Conservation (phyloP, 2,888 invertebrate genomes). For the Yponomeuta plumbellus region DNA sequence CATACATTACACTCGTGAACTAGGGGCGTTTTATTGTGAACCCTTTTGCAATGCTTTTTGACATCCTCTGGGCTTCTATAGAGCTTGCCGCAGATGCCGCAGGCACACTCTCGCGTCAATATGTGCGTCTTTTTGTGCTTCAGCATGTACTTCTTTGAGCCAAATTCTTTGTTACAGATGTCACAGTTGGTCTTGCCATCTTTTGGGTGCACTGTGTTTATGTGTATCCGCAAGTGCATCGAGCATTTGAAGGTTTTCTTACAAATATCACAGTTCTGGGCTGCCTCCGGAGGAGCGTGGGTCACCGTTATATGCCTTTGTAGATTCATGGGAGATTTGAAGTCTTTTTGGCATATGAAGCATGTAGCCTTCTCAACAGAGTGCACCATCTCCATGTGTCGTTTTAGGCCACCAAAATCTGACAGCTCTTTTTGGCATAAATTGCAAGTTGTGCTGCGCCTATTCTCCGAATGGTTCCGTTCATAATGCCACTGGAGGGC, state of each 20-base stretch:
- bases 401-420: constrained; percentile 29
- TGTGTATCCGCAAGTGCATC: constrained; percentile 37
- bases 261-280: constrained; percentile 33
- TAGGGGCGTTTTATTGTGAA: constrained; percentile 27
- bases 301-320: constrained; percentile 38
- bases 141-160: constrained; percentile 34
- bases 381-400: constrained; percentile 36
- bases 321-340: constrained; percentile 32
- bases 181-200: constrained; percentile 33
- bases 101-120: constrained; percentile 26
- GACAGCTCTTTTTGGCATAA: constrained; percentile 32
- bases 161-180: constrained; percentile 35
- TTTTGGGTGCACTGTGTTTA: constrained; percentile 34
- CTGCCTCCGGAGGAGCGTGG: constrained; percentile 39
- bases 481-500: constrained; percentile 34
- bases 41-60: constrained; percentile 34
- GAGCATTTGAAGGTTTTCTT: constrained; percentile 38
- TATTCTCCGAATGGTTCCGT: constrained; percentile 24
- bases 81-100: constrained; percentile 32
- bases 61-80: constrained; percentile 35
- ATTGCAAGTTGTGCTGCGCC: constrained; percentile 17
- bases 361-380: constrained; percentile 31
- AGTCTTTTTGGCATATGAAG: constrained; percentile 35
- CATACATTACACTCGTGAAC: neutral
- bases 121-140: constrained; percentile 39